A percentile compares a stretch with the other conserved stretches of the same genome.
Evolutionary conservation across 2,113 vertebrate species (phyloP).

Genomic region (Capreolus pygargus): DNA sequence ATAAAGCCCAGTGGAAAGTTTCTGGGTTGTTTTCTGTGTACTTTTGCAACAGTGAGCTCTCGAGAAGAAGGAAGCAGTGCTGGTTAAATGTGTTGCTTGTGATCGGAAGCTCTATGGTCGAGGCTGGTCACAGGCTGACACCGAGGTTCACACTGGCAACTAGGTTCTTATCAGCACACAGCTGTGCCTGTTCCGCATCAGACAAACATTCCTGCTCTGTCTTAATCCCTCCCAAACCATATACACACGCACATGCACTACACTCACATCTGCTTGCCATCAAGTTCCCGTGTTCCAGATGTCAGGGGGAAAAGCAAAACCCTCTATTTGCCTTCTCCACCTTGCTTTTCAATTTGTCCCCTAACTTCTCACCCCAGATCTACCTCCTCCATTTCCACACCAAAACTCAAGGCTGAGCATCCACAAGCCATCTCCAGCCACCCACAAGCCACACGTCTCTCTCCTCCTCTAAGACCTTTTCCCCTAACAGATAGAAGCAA

Average conservation of each 20-base stretch:
- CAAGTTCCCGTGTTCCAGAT: neutral
- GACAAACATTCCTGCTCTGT: neutral
- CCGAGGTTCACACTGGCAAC: fast-evolving
- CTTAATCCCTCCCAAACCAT: neutral
- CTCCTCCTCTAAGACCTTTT: neutral
- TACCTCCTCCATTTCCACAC: neutral
- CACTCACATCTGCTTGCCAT: neutral
- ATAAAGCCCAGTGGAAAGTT: neutral
- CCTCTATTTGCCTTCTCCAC: neutral
- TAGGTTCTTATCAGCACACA: neutral
- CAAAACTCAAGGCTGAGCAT: fast-evolving
- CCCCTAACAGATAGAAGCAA: neutral
- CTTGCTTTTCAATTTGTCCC: neutral
- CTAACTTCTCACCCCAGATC: neutral
- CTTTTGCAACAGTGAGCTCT: neutral
- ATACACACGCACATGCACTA: fast-evolving
- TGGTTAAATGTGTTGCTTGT: neutral
- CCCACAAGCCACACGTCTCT: neutral
- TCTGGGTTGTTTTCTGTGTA: neutral
- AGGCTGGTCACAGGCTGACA: neutral
- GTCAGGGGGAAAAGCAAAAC: neutral
- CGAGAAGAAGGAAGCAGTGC: neutral
- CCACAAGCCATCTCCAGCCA: neutral
- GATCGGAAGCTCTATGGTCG: neutral
- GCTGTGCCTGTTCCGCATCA: neutral